A percentile compares a stretch with the other conserved stretches of the same genome.
These are phyloP conservation scores for Pheosia tremula DNA, from an alignment of 2,888 invertebrate species.

Conservation along the genomic window DNA sequence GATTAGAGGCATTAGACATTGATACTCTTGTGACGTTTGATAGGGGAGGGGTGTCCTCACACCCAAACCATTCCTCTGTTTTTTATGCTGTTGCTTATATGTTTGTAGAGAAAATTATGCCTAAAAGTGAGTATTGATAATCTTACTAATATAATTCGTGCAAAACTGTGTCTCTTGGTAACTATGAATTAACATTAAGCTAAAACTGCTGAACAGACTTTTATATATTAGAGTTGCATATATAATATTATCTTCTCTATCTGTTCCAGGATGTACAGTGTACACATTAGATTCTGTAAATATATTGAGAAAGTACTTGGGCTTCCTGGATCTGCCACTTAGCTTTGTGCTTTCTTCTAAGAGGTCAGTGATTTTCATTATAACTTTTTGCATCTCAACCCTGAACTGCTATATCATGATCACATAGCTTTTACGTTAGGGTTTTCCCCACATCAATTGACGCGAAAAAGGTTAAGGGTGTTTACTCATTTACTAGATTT, in stretches of 20 bases:
- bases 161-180: too few species aligned
- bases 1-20: conserved; percentile 90
- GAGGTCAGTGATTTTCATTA: conserved; percentile 82
- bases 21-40: conserved; percentile 97
- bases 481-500: too few species aligned
- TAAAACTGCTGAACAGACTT: too few species aligned
- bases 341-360: conserved; percentile 91
- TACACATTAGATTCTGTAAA: conserved; percentile 94
- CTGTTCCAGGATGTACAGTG: conserved; percentile 89
- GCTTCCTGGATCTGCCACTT: conserved; percentile 92
- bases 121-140: conserved; percentile 85
- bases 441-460: too few species aligned
- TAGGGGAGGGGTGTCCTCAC: conserved; percentile 95
- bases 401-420: too few species aligned
- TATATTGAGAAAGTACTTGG: conserved; percentile 93
- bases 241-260: neutral
- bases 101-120: conserved; percentile 90
- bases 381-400: neutral
- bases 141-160: too few species aligned
- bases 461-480: too few species aligned
- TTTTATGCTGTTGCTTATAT: conserved; percentile 92
- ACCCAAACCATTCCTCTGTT: conserved; percentile 95
- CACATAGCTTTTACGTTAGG: too few species aligned
- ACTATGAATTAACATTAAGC: too few species aligned
- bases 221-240: neutral